These are phyloP conservation scores for Mastigias papua DNA, from an alignment of 30 jellyfish, hydroid and myxozoan genomes.

Conservation along the genomic window DNA sequence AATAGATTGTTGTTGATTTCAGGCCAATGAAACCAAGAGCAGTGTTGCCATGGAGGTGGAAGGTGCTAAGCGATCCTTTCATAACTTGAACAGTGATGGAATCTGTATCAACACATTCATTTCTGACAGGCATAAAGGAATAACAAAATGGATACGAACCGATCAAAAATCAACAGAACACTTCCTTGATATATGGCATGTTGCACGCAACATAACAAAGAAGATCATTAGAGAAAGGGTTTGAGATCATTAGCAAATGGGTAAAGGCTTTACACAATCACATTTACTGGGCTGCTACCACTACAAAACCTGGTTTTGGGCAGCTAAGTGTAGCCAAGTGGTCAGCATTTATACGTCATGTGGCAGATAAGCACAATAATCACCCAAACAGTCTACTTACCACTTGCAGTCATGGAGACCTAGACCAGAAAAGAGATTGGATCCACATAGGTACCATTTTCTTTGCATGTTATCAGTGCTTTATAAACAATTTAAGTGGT, in stretches of 20 bases:
- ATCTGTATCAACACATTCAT: conserved; percentile 15
- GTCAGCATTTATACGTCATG: neutral
- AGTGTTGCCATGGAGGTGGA: conserved; percentile 27
- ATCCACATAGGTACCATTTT: too few relatives aligned
- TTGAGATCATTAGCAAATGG: conserved; percentile 15
- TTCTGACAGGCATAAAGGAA: conserved; percentile 37
- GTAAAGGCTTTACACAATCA: neutral
- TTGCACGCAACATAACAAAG: conserved; percentile 24
- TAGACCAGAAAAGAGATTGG: too few relatives aligned
- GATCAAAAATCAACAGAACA: neutral
- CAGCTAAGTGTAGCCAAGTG: conserved; percentile 7
- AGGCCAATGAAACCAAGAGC: conserved; percentile 33
- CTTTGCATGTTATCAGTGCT: too few relatives aligned
- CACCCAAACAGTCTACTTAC: too few relatives aligned
- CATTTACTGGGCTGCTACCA: conserved; percentile 18
- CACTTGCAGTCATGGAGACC: too few relatives aligned
- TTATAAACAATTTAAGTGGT: too few relatives aligned
- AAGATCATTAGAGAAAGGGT: conserved; percentile 9
- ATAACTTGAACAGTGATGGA: conserved; percentile 13
- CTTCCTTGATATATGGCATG: conserved; percentile 61
- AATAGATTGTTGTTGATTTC: neutral
- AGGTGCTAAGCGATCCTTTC: conserved; percentile 33
- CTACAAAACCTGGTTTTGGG: conserved; percentile 20
- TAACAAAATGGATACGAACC: conserved; percentile 27
- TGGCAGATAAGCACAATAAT: too few relatives aligned